Percentiles rank a stretch among this genome's conserved stretches.
These are phyloP conservation scores for Spinibarbus caldwelli DNA, from an alignment of 2,797 vertebrate genomes.

Conservation along the genomic window DNA sequence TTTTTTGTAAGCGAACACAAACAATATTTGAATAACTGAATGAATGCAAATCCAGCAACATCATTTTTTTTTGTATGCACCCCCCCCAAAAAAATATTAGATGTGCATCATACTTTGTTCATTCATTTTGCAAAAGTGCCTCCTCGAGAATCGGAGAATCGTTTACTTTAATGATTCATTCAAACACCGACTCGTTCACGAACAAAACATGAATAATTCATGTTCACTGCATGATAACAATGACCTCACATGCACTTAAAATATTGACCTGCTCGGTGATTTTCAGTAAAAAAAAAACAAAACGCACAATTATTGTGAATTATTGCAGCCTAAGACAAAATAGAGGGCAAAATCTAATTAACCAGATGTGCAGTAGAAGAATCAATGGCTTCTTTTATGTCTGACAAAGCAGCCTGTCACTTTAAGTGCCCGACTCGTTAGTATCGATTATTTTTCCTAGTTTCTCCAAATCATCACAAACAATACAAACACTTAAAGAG, in stretches of 20 bases:
- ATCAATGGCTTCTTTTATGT: slow-evolving; percentile 7
- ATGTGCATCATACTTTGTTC: not conserved
- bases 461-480: slow-evolving; percentile 16
- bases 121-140: not conserved
- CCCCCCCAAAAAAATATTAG: not conserved
- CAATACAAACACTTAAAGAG: not conserved
- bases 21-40: not conserved
- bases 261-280: not conserved
- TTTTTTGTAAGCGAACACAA: not conserved
- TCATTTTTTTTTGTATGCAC: too few species aligned
- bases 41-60: not conserved
- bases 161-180: not conserved
- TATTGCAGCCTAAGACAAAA: not conserved
- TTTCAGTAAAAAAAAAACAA: too few species aligned
- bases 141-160: not conserved
- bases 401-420: slow-evolving; percentile 30
- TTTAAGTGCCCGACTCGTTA: not conserved
- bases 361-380: not conserved
- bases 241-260: not conserved
- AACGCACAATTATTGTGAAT: not conserved
- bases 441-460: slow-evolving; percentile 11
- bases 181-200: not conserved
- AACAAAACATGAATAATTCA: not conserved
- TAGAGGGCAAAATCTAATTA: not conserved
- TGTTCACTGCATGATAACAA: not conserved